phyloP scores from a whole-genome alignment of 2,888 invertebrate species.

The Limenitis camilla region DNA sequence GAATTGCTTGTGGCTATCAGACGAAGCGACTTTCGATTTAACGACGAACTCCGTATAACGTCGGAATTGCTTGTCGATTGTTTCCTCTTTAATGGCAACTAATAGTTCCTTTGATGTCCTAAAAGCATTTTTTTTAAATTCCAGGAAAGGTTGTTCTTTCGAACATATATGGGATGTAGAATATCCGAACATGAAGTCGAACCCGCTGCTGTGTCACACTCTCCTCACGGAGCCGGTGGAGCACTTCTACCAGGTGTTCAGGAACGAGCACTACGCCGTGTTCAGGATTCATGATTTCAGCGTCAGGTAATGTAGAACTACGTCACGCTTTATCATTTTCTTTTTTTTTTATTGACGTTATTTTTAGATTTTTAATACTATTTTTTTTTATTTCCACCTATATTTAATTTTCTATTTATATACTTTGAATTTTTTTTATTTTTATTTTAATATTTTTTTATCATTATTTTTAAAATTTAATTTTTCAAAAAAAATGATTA shows the following conservation, averaged over 20 bases:
- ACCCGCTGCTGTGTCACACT: conserved; percentile 40
- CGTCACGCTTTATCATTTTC: not conserved
- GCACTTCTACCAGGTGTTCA: conserved; percentile 57
- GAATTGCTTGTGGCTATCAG: too few relatives aligned
- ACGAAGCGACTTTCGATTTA: too few relatives aligned
- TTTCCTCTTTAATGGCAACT: too few relatives aligned
- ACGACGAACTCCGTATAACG: too few relatives aligned
- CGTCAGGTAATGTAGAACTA: conserved; percentile 38
- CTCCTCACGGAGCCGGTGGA: conserved; percentile 40
- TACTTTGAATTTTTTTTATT: too few relatives aligned
- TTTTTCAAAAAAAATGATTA: too few relatives aligned
- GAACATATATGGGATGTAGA: conserved; percentile 54
- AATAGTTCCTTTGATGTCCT: too few relatives aligned
- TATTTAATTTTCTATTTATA: too few relatives aligned
- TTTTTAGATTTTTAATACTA: not conserved
- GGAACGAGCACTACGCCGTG: conserved; percentile 48
- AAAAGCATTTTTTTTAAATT: not conserved
- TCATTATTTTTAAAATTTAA: too few relatives aligned
- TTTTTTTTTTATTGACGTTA: not conserved
- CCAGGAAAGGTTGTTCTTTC: conserved; percentile 52
- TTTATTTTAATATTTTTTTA: too few relatives aligned
- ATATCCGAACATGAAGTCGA: conserved; percentile 23
- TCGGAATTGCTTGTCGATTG: too few relatives aligned
- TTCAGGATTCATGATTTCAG: conserved; percentile 56
- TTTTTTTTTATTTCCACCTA: not conserved